These are phyloP conservation scores for Diadumene lineata DNA, from an alignment of 92 coral and sea anemone species.

Conservation along the genomic window DNA sequence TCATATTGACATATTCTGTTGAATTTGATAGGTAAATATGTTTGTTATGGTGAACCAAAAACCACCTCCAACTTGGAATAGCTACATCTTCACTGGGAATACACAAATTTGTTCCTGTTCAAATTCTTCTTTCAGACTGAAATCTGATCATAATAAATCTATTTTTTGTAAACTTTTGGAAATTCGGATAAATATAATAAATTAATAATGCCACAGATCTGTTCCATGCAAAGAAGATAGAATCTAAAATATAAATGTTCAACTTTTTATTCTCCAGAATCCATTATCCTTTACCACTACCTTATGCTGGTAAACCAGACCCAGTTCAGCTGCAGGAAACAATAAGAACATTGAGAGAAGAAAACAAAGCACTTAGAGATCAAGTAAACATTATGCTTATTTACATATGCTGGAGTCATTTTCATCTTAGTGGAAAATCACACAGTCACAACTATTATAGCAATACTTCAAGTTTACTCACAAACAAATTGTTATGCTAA, in stretches of 20 bases:
- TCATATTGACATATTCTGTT: conserved; percentile 92
- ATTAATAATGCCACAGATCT: no score
- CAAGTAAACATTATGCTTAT: conserved; percentile 49
- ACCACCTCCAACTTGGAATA: background rate
- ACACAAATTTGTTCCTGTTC: background rate
- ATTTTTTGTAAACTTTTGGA: no score
- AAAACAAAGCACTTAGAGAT: conserved; percentile 77
- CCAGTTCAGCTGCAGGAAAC: conserved; percentile 96
- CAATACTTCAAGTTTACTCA: no score
- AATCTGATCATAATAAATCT: no score
- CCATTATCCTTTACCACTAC: conserved; percentile 94
- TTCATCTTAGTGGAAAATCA: no score
- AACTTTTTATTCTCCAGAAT: conserved; percentile 64
- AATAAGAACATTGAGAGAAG: conserved; percentile 82
- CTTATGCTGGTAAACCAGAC: conserved; percentile 98
- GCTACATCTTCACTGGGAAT: background rate
- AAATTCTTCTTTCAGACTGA: no score
- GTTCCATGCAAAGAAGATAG: no score
- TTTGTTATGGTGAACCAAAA: background rate
- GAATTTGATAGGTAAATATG: conserved; percentile 97
- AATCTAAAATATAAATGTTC: no score
- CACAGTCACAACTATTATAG: no score
- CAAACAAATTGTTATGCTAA: no score
- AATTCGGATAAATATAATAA: no score
- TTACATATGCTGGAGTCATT: no score